Evolutionary conservation across 1,140 invertebrate genomes (phyloP).

Genomic region (Lepidurus apus): DNA sequence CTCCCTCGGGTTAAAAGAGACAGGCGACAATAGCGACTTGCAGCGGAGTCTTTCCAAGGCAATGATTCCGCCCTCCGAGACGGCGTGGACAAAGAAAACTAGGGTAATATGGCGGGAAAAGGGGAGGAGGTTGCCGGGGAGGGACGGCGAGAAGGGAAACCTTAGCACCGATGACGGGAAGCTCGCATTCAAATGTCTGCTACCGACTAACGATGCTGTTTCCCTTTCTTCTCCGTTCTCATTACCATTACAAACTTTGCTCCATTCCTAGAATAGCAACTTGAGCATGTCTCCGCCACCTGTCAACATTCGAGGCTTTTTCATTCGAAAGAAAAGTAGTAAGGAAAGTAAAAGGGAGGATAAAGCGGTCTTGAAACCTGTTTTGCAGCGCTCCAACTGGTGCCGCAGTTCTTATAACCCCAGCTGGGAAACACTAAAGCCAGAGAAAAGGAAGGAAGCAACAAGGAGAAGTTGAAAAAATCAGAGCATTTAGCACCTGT

Average conservation of each 20-base stretch:
- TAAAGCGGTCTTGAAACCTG: no score
- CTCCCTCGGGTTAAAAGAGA: background rate
- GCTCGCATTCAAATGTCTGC: constrained; percentile 1
- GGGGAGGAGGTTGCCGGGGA: background rate
- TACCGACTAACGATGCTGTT: constrained; percentile 14
- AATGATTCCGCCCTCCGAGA: background rate
- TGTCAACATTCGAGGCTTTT: background rate
- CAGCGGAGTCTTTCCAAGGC: background rate
- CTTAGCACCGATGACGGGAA: background rate
- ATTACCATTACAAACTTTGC: constrained; percentile 15
- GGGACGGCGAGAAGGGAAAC: background rate
- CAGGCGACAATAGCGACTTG: background rate
- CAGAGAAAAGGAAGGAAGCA: background rate
- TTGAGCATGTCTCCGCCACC: background rate
- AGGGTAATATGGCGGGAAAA: background rate
- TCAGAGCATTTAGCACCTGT: constrained; percentile 4
- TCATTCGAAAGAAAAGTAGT: no score
- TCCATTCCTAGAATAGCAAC: background rate
- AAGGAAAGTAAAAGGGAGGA: no score
- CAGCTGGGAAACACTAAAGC: background rate
- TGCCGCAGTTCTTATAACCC: no score
- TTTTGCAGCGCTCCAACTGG: no score
- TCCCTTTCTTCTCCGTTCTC: background rate
- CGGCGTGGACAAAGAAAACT: background rate
- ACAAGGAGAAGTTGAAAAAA: background rate